Evolutionary conservation across 1,140 invertebrate species (phyloP), one percentile per base, ranked within the genome.

Genomic region (Cecropterus lyciades): DNA sequence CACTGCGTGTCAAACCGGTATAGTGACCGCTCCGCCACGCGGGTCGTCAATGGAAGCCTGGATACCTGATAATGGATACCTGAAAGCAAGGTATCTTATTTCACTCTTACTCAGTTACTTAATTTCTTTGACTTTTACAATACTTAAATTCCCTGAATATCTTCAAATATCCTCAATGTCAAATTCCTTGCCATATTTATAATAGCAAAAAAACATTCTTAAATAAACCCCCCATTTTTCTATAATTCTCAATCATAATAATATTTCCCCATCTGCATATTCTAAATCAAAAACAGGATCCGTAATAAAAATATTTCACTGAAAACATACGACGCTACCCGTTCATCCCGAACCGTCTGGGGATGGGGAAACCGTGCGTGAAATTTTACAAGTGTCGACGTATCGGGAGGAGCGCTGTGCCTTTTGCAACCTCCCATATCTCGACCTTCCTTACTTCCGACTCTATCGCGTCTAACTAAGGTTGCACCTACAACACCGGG

Each of bases 351-450:
- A 52, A 71, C 66, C 66, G 46, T 67, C 63, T 65, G 48, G 69
- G 66, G 62, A 67, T 67, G 40, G 64, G 15, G 48, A 70, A 80
- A 75, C 76, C 62, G 70, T 70, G 75, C 79, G 82, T 75, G 82
- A 80, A 82, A 84, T 84, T 79, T 80, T 82, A 84, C 79, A 79
- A 80, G 73, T 84, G 78, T 80, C 78, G 67, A 68, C 59, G 64
- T 57, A 59, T 66, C 43, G n/a, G 55, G 40, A 5, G 24, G 13
- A 27, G 17, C 40, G 14, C 0, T 27, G 24, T 51, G 20, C 11
- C 17, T 45, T 24, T 33, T 48, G 14, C 16, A 43, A 57, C 55
- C 40, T 20, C 11, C 42, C 43, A 46, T 10, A 16, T 48, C 9
- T 4, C 10, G n/a, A 8, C 4, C 5, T 9, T 17, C 16, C 10